Evolutionary conservation across 1,140 invertebrate species (phyloP).

Genomic region (Eueides isabella): DNA sequence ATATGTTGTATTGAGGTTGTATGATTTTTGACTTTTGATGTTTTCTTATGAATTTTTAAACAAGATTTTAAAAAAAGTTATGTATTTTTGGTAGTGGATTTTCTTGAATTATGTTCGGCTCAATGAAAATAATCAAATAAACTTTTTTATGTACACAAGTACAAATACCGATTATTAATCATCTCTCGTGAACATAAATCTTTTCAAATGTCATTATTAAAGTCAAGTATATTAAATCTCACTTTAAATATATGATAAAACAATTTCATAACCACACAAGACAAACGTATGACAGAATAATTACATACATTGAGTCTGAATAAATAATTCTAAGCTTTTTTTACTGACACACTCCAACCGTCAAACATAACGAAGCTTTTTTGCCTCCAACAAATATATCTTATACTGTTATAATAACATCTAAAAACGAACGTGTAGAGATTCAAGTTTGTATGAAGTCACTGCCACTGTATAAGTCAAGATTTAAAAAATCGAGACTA

Average conservation of each 20-base stretch:
- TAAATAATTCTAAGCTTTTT: conserved; percentile 71
- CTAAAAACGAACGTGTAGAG: conserved; percentile 31
- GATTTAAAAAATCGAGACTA: conserved; percentile 72
- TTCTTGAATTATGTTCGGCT: no score
- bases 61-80: no score
- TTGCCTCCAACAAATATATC: conserved; percentile 42
- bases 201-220: neutral
- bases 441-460: conserved; percentile 19
- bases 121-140: no score
- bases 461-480: conserved; percentile 55
- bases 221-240: neutral
- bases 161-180: neutral
- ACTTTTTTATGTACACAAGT: neutral
- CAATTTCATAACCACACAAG: conserved; percentile 32
- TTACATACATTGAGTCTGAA: conserved; percentile 73
- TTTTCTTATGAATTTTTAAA: neutral
- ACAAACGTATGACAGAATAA: conserved; percentile 55
- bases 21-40: neutral
- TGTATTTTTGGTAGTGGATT: no score
- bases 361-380: conserved; percentile 76
- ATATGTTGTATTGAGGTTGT: neutral
- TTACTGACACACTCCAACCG: conserved; percentile 75
- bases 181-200: neutral
- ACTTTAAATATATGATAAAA: conserved; percentile 22
- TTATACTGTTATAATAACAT: conserved; percentile 15